These are phyloP conservation scores for Cossypha heuglini DNA, from an alignment of 2,797 vertebrate species.

Conservation along the genomic window DNA sequence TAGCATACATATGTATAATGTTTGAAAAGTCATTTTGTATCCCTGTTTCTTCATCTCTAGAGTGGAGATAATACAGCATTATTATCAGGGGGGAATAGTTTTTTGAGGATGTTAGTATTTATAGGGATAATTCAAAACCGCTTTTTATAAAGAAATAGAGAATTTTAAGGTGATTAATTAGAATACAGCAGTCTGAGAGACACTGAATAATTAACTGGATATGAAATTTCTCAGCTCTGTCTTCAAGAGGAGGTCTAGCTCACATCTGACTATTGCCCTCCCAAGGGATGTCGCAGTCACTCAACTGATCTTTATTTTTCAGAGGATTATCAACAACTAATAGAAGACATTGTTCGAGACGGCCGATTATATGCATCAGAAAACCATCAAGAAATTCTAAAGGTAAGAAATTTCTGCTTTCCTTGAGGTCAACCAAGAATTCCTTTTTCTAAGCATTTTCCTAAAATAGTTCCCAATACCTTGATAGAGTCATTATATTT, in stretches of 20 bases:
- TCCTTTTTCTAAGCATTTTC: not conserved
- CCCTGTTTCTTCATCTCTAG: not conserved
- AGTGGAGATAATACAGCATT: not conserved
- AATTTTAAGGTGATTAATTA: not conserved
- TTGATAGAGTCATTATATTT: not conserved
- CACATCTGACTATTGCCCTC: not conserved
- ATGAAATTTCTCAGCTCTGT: not conserved
- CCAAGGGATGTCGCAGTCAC: not conserved
- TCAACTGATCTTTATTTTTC: constrained; percentile 23
- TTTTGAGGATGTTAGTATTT: not conserved
- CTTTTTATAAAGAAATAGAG: not conserved
- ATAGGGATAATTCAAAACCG: not conserved
- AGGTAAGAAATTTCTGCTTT: constrained; percentile 76
- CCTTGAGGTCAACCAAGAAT: not conserved
- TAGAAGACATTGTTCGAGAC: constrained; percentile 97
- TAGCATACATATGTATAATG: not conserved
- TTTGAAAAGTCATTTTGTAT: not conserved
- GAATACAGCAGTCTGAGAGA: not conserved
- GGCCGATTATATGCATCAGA: constrained; percentile 95
- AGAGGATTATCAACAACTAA: constrained; percentile 98
- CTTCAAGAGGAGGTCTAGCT: not conserved
- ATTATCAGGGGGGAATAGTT: not conserved
- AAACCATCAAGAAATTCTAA: constrained; percentile 97
- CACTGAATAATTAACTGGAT: not conserved
- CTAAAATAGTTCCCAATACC: not conserved